Base-by-base conservation (phyloP, 2,113 vertebrate genomes). In the Willisornis vidua region DNA sequence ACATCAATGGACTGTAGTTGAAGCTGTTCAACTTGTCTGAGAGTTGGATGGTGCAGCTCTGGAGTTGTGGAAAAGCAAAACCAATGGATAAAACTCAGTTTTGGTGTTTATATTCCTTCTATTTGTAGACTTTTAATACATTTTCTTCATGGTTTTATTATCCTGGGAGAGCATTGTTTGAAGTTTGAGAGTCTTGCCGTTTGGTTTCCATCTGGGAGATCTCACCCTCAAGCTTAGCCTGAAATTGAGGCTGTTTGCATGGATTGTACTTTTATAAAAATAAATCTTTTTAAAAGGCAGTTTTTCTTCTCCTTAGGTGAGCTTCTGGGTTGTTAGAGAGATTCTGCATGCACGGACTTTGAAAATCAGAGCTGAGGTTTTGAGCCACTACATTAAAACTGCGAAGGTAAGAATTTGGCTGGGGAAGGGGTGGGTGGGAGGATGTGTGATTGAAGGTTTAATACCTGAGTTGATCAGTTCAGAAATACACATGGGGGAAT, bases 261-360 rank as follows among this genome's bases (percentile, higher is more conserved):
- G n/a, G 49, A 45, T 49, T 7, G 9, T 33, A 9, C 35, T 49
- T 76, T 2, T 16, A 23, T 57, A 49, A 43, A 83, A 77, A 57
- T 19, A 55, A 62, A 55, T 62, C 46, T 84, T 57, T 88, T 67
- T 17, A 71, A 87, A 91, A 81, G 12, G 5, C 5, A 3, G 31
- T 9, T 67, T 82, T 80, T 93, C 89, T 96, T 80, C 61, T 88
- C 96, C 97, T 54, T 94, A 99, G 99, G 99, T 99, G 25, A 99
- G 99, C 97, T 99, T 99, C 98, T 99, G 99, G 99, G 99, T 99
- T 87, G 99, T 99, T 84, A 98, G 99, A 98, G 99, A 99, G 97
- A 99, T 99, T 97, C 99, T 99, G 87, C 99, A 99, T 59, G 99
- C 99, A 41, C 99, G 99, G 72, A 99, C 99, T 18, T 97, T 99